These are phyloP conservation scores for Psammodynastes pulverulentus DNA, from an alignment of 2,113 vertebrate genomes.

Conservation along the genomic window DNA sequence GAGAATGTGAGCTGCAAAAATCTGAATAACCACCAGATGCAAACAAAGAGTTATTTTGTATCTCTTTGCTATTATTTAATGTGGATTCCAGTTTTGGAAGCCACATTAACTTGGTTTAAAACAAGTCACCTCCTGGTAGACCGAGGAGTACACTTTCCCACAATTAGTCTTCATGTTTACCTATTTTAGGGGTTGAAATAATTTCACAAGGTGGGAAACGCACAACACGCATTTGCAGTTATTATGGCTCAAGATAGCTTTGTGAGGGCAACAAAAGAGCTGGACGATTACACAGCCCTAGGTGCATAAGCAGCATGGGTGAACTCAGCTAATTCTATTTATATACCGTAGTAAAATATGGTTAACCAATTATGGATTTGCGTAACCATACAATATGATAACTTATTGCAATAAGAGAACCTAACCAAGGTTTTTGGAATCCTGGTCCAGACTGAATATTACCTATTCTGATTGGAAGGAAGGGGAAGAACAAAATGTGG, in stretches of 20 bases:
- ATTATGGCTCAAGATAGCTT: neutral
- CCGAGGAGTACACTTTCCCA: neutral
- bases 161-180: neutral
- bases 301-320: neutral
- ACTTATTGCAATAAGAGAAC: neutral
- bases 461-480: neutral
- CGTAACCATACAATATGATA: neutral
- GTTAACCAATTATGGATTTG: neutral
- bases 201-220: neutral
- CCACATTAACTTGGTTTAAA: neutral
- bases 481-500: neutral
- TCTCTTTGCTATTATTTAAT: neutral
- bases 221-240: neutral
- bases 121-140: neutral
- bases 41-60: neutral
- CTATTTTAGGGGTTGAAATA: neutral
- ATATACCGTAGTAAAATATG: neutral
- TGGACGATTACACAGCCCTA: neutral
- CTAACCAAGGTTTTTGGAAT: neutral
- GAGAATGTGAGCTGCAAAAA: neutral
- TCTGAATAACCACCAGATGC: neutral
- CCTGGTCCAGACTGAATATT: neutral
- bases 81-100: neutral
- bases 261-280: neutral
- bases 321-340: neutral